Conservation (phyloP, 1,140 invertebrate genomes). For the Leptestheria dahalacensis region DNA sequence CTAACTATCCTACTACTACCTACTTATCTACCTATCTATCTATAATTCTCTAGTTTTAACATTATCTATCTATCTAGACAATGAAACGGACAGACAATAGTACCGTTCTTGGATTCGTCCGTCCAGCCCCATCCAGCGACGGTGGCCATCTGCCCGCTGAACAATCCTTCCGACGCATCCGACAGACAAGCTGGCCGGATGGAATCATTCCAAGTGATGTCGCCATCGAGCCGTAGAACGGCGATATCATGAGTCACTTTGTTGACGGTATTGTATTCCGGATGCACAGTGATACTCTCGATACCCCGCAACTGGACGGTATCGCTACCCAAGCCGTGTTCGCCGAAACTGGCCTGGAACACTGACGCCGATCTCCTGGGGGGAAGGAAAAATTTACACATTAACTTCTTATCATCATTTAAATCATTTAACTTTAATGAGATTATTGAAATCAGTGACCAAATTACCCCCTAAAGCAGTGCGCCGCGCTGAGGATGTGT, state of each 20-base stretch:
- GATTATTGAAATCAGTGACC: neutral
- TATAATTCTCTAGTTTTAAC: neutral
- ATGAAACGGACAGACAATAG: neutral
- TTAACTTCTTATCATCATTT: neutral
- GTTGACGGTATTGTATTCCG: constrained; percentile 44
- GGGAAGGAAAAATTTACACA: constrained; percentile 12
- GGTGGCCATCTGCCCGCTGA: constrained; percentile 32
- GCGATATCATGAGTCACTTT: constrained; percentile 47
- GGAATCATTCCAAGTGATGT: constrained; percentile 46
- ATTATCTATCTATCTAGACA: neutral
- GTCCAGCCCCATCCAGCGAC: constrained; percentile 73
- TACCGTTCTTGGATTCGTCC: constrained; percentile 48
- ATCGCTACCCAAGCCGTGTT: constrained; percentile 8
- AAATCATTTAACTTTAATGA: neutral
- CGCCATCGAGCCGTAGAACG: constrained; percentile 44
- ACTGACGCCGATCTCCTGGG: neutral
- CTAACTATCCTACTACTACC: too few relatives aligned
- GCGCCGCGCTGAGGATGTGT: constrained; percentile 78
- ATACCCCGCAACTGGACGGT: constrained; percentile 30
- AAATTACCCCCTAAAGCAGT: constrained; percentile 71
- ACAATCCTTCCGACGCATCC: constrained; percentile 18
- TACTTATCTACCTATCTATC: neutral
- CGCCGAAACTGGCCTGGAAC: constrained; percentile 18
- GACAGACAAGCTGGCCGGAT: constrained; percentile 60
- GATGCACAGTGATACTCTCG: constrained; percentile 46